Conservation (phyloP, 2,888 invertebrate species). For the Flexamia atlantica region DNA sequence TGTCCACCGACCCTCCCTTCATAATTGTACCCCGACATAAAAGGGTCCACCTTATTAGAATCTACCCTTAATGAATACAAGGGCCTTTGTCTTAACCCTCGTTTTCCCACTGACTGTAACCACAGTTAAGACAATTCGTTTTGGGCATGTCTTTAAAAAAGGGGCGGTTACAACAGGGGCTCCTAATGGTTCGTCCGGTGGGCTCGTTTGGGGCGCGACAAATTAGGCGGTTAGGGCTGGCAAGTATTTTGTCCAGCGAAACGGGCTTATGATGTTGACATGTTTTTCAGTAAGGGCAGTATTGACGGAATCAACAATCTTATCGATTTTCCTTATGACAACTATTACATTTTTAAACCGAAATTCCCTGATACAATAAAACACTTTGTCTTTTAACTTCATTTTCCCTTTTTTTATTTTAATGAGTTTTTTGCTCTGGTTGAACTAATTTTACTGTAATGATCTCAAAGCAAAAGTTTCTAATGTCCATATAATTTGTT, state of each 20-base stretch:
- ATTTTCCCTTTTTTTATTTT: no score
- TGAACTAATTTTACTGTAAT: no score
- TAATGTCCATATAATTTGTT: no score
- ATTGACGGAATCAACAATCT: no score
- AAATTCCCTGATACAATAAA: no score
- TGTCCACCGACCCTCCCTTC: constrained; percentile 23
- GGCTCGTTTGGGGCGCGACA: not conserved
- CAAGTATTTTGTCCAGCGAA: not conserved
- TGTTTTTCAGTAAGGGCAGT: no score
- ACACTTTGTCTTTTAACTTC: no score
- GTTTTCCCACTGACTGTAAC: constrained; percentile 42
- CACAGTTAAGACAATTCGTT: constrained; percentile 46
- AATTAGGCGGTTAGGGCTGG: not conserved
- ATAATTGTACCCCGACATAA: constrained; percentile 51
- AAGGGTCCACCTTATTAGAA: constrained; percentile 58
- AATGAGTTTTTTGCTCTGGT: no score
- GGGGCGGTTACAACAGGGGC: not conserved
- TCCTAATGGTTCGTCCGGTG: not conserved
- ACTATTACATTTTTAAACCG: no score
- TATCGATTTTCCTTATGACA: no score
- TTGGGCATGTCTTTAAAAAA: constrained; percentile 29
- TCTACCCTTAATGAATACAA: constrained; percentile 57
- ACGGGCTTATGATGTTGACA: no score
- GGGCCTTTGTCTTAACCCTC: constrained; percentile 44
- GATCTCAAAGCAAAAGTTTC: no score